These are phyloP conservation scores for Falco cherrug DNA, from an alignment of 2,797 vertebrate species.

Conservation along the genomic window DNA sequence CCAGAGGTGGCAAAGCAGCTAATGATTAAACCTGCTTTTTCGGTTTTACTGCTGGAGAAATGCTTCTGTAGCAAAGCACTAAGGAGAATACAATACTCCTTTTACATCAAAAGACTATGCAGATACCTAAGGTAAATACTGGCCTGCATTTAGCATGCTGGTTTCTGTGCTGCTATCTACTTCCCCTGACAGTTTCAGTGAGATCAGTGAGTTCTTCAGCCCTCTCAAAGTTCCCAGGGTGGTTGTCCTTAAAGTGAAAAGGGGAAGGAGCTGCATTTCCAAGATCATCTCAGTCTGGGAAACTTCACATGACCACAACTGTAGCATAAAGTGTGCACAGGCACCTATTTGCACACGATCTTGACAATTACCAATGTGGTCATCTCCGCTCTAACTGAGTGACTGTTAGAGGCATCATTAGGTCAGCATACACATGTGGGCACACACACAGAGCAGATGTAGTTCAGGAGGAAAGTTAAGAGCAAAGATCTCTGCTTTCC, in stretches of 20 bases:
- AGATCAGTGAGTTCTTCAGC: not conserved
- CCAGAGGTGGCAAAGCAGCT: not conserved
- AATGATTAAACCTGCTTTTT: constrained; percentile 63
- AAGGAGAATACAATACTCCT: constrained; percentile 14
- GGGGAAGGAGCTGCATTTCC: not conserved
- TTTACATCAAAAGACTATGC: constrained; percentile 32
- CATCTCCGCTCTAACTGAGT: not conserved
- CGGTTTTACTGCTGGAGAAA: constrained; percentile 9
- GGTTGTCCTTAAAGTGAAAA: not conserved
- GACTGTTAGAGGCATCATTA: not conserved
- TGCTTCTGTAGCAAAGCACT: not conserved
- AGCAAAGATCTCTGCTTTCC: not conserved
- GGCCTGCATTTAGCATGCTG: not conserved
- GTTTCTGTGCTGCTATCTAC: constrained; percentile 27
- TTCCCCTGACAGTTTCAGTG: not conserved
- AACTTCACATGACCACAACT: not conserved
- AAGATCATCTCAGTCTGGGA: not conserved
- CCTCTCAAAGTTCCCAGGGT: not conserved
- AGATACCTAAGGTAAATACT: constrained; percentile 32
- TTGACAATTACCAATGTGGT: not conserved
- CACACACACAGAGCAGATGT: not conserved
- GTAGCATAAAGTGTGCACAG: not conserved
- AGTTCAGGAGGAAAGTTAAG: not conserved
- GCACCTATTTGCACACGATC: not conserved
- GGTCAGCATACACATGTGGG: not conserved